Conservation (phyloP, 2,888 invertebrate species). For the Eilema sororculum region DNA sequence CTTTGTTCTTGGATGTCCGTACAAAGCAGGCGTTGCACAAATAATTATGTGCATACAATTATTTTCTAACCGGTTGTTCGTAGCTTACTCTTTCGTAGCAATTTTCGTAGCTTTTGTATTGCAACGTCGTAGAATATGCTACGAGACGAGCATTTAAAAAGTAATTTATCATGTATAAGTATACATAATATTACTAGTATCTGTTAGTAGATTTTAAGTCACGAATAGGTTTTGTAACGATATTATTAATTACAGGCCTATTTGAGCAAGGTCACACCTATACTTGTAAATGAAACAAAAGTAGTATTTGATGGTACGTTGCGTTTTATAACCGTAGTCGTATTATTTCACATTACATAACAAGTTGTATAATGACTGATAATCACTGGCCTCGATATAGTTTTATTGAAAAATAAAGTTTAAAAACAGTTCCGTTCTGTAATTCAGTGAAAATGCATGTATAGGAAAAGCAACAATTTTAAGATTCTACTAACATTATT, state of each 20-base stretch:
- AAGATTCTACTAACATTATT: too few species aligned
- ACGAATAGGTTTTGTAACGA: neutral
- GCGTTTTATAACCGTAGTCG: conserved; percentile 3
- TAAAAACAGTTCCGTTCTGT: neutral
- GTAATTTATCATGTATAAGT: neutral
- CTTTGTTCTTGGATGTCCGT: conserved; percentile 76
- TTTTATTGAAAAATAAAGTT: neutral
- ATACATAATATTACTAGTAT: too few species aligned
- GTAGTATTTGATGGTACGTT: neutral
- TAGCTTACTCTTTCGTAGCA: conserved; percentile 38
- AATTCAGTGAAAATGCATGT: neutral
- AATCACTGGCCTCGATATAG: neutral
- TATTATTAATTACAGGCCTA: neutral
- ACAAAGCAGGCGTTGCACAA: conserved; percentile 80
- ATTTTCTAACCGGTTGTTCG: conserved; percentile 77
- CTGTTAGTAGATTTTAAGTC: neutral
- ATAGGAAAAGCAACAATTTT: too few species aligned
- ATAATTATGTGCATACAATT: conserved; percentile 86
- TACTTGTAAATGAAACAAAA: conserved; percentile 1
- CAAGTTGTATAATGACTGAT: conserved; percentile 1
- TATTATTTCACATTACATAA: neutral
- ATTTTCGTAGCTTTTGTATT: conserved; percentile 36
- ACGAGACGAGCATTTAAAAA: conserved; percentile 23
- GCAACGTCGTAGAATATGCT: conserved; percentile 30
- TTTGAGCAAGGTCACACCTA: conserved; percentile 25